Evolutionary conservation across 2,888 invertebrate species (phyloP).

Genomic region (Volucella zonaria): DNA sequence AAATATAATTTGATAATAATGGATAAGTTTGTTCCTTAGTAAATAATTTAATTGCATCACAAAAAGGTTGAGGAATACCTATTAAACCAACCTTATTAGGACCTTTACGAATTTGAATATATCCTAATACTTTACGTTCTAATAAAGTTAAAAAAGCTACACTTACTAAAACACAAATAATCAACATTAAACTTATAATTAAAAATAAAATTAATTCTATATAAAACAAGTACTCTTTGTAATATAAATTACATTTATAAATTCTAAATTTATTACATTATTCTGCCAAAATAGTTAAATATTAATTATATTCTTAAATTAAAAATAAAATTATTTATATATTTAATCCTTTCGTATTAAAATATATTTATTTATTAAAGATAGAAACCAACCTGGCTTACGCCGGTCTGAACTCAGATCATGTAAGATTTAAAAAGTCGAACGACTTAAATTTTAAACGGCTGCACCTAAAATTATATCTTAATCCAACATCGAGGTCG

Average conservation of each 20-base stretch:
- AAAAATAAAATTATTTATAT: conserved; percentile 83
- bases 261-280: conserved; percentile 89
- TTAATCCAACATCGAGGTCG: conserved; percentile 86
- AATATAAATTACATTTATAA: conserved; percentile 85
- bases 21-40: no score
- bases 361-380: conserved; percentile 80
- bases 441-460: conserved; percentile 87
- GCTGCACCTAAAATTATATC: conserved; percentile 85
- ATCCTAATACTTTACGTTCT: conserved; percentile 88
- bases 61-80: conserved; percentile 80
- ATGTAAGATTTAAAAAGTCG: conserved; percentile 92
- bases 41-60: no score
- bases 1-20: conserved; percentile 83
- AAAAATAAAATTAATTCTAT: conserved; percentile 83
- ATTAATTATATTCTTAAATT: conserved; percentile 79
- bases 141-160: conserved; percentile 89
- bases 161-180: conserved; percentile 86
- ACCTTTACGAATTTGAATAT: conserved; percentile 89
- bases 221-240: conserved; percentile 84
- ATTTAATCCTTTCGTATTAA: conserved; percentile 92
- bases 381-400: conserved; percentile 93
- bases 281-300: conserved; percentile 86
- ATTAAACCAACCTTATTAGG: conserved; percentile 87
- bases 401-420: conserved; percentile 95
- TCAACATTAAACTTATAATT: conserved; percentile 83